These are phyloP conservation scores for Gambelia wislizenii DNA, from an alignment of 2,797 vertebrate species.

Conservation along the genomic window DNA sequence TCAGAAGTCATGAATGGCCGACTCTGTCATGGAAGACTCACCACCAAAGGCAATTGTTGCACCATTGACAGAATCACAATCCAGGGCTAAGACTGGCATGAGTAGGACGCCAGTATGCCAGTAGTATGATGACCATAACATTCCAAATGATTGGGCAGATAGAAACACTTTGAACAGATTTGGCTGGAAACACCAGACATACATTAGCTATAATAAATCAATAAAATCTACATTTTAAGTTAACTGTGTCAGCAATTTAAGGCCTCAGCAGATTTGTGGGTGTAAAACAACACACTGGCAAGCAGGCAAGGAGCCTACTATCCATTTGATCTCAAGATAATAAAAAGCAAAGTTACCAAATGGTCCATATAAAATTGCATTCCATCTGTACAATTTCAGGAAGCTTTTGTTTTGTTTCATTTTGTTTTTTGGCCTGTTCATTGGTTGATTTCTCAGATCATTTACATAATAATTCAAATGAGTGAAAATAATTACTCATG, in stretches of 20 bases:
- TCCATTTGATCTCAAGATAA: not conserved
- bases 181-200: not conserved
- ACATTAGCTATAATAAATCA: not conserved
- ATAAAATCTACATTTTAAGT: not conserved
- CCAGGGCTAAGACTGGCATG: not conserved
- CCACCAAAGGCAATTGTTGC: not conserved
- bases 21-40: not conserved
- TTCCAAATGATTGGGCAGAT: not conserved
- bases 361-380: not conserved
- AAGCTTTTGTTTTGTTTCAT: not conserved
- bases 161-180: not conserved
- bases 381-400: not conserved
- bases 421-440: not conserved
- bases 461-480: not conserved
- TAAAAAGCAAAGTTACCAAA: not conserved
- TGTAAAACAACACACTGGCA: not conserved
- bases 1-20: not conserved
- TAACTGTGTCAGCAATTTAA: not conserved
- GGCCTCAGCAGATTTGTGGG: not conserved
- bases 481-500: conserved; percentile 23
- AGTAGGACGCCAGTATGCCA: not conserved
- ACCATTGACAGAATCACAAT: not conserved
- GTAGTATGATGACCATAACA: not conserved
- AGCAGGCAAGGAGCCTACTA: not conserved
- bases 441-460: not conserved